phyloP scores from a whole-genome alignment of 2,888 invertebrate genomes.

The Agrochola litura region DNA sequence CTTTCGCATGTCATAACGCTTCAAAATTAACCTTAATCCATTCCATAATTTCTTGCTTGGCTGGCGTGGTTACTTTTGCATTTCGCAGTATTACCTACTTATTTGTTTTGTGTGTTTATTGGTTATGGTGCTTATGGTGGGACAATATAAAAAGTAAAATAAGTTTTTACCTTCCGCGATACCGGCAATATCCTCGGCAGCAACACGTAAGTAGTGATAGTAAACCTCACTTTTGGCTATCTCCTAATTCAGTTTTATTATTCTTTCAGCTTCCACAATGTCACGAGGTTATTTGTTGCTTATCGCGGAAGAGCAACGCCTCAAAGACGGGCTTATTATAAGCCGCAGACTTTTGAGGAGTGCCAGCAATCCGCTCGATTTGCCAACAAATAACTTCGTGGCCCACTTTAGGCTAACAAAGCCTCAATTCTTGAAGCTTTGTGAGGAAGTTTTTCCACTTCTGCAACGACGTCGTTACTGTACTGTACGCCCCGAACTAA shows the following conservation, averaged over 20 bases:
- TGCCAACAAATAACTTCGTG: background rate
- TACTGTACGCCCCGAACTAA: no score
- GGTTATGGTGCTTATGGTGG: conserved; percentile 32
- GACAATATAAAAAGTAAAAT: conserved; percentile 31
- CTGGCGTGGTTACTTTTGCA: conserved; percentile 30
- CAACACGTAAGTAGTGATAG: background rate
- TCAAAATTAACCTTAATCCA: conserved; percentile 36
- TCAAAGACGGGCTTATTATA: background rate
- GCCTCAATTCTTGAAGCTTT: background rate
- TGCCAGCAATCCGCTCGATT: background rate
- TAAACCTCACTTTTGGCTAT: background rate
- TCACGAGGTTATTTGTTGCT: background rate
- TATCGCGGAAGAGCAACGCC: background rate
- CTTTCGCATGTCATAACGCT: conserved; percentile 30
- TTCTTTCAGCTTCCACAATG: background rate
- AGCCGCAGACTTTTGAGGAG: background rate
- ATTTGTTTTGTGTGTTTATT: conserved; percentile 32
- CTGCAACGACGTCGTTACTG: background rate
- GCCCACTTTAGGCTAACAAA: no score
- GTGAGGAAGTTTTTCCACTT: background rate
- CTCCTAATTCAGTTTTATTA: background rate
- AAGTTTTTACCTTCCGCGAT: conserved; percentile 15
- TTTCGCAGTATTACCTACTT: conserved; percentile 32
- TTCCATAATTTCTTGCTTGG: conserved; percentile 34
- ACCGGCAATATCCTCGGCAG: background rate